Conservation (phyloP, 2,113 vertebrate species). For the Corydoras sp. region DNA sequence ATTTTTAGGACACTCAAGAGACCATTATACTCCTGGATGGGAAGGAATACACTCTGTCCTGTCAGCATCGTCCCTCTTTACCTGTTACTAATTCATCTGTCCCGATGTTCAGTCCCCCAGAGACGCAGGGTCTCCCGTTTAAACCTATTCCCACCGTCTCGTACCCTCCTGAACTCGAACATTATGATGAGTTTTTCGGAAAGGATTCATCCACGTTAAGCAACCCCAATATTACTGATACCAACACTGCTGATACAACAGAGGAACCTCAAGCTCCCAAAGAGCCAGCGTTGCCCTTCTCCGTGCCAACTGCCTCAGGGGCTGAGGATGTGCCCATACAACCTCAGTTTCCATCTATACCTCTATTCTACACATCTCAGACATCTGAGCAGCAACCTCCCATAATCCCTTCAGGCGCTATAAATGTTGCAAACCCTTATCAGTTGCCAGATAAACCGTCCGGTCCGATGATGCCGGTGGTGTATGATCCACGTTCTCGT, state of each 20-base stretch:
- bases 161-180: too few species aligned
- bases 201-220: background rate
- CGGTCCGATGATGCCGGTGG: background rate
- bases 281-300: too few species aligned
- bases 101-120: constrained; percentile 3
- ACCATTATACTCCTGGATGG: background rate
- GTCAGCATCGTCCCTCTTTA: background rate
- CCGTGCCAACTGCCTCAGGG: too few species aligned
- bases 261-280: too few species aligned
- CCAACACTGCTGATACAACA: too few species aligned
- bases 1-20: background rate
- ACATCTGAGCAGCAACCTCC: background rate
- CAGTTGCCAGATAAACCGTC: background rate
- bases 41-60: background rate
- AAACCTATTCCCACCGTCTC: background rate
- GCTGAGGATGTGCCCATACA: too few species aligned
- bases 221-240: background rate
- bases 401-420: background rate
- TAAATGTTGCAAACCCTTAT: background rate
- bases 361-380: background rate
- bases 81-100: background rate
- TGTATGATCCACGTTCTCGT: background rate
- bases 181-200: too few species aligned
- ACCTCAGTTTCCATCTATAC: background rate
- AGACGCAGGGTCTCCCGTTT: constrained; percentile 5